Conservation (phyloP, 2,113 vertebrate species). For the Columbina picui region DNA sequence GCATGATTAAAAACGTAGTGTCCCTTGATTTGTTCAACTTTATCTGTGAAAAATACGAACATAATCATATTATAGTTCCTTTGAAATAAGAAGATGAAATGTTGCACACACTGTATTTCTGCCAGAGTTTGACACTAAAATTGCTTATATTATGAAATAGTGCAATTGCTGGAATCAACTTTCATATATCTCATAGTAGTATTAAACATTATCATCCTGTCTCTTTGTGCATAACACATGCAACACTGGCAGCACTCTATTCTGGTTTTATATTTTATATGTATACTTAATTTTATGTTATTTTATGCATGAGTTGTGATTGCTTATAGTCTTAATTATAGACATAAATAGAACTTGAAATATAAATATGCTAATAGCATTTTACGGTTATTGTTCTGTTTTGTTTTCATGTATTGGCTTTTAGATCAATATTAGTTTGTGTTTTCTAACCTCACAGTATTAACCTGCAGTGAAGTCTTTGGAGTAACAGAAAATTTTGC, state of each 20-base stretch:
- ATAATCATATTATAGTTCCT: not conserved
- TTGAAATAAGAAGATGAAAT: conserved; percentile 21
- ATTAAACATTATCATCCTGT: not conserved
- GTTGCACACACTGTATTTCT: conserved; percentile 24
- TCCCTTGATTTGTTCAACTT: conserved; percentile 22
- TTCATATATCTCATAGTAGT: not conserved
- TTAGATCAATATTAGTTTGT: conserved; percentile 51
- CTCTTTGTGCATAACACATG: not conserved
- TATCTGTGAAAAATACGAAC: conserved; percentile 10
- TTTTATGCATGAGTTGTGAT: not conserved
- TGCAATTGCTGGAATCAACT: conserved; percentile 17
- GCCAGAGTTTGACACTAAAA: conserved; percentile 11
- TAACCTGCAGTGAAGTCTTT: conserved; percentile 51
- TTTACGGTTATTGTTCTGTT: conserved; percentile 50
- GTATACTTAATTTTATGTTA: not conserved
- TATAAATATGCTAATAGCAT: conserved; percentile 39
- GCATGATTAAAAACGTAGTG: not conserved
- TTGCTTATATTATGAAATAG: conserved; percentile 43
- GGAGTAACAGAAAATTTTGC: conserved; percentile 8
- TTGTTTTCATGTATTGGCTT: not conserved
- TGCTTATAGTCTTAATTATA: conserved; percentile 58
- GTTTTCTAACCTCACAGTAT: conserved; percentile 38
- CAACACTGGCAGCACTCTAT: not conserved
- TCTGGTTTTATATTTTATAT: conserved; percentile 28
- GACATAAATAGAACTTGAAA: conserved; percentile 7